Evolutionary conservation across 2,113 vertebrate species (phyloP), one percentile per base, ranked within the genome.

Genomic region (Saguinus imperator): DNA sequence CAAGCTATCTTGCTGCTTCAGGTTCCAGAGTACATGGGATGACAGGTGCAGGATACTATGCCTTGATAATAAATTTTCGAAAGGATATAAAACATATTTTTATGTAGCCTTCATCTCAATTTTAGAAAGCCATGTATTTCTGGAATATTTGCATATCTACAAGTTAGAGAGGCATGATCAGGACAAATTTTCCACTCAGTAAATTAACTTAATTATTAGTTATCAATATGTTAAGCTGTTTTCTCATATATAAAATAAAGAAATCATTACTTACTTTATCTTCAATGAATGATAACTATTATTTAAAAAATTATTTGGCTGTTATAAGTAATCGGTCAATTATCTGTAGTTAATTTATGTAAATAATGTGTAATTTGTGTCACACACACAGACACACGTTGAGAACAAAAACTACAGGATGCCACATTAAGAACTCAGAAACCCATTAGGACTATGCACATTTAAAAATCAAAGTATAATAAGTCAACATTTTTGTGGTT

Each of bases 401-500:
- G 37, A 84, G 45, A 73, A 52, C 13, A 37, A 93, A 96, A 57
- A 45, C 29, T 64, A 43, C 17, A 87, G 20, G 0, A 20, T 89
- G 4, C 35, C 85, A 2, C 64, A n/a, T 82, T 57, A 66, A 90
- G 45, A 55, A 21, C 32, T 92, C 37, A 81, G 37, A 91, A 25
- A 57, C 25, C 25, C 25, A 57, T 89, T 80, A 68, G 23, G 58
- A 52, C 8, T 92, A 6, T 93, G 4, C 88, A 85, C 61, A 85
- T 85, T 90, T 94, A 80, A 91, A 64, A 81, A 48, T 97, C 16
- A 75, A 93, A 95, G 2, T 81, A 90, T 55, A 11, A 12, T 88
- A 80, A 70, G 3, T 73, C 40, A 91, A 40, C 91, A 61, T 13
- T 45, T 80, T 48, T 4, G n/a, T 37, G 18, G 3, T 58, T 3